phyloP scores from a whole-genome alignment of 2,113 vertebrate genomes.

The Antechinus flavipes region DNA sequence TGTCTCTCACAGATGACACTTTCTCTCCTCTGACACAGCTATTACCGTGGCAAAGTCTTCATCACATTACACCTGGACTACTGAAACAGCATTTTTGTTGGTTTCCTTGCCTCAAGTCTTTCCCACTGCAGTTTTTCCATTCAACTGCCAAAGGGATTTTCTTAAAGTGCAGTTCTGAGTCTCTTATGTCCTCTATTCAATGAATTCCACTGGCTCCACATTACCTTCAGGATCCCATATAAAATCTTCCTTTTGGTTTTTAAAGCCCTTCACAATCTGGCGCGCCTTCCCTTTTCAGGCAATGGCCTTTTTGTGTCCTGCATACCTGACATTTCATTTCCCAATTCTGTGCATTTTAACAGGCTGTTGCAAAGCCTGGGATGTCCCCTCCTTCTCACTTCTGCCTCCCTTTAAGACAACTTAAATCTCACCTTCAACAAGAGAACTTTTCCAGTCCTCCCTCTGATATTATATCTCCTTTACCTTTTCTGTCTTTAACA shows the following conservation, averaged over 20 bases:
- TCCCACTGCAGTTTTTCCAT: neutral
- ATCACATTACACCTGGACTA: neutral
- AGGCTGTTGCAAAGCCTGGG: neutral
- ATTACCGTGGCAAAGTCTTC: too few species aligned
- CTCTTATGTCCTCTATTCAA: neutral
- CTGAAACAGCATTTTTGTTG: neutral
- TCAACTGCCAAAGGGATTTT: neutral
- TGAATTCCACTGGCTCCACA: neutral
- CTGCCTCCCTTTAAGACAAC: neutral
- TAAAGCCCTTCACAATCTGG: neutral
- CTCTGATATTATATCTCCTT: neutral
- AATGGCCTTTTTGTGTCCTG: neutral
- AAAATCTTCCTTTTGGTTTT: neutral
- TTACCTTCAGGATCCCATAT: neutral
- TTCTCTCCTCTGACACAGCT: neutral
- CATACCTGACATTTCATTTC: neutral
- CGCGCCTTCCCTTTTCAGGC: neutral
- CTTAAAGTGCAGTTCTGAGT: neutral
- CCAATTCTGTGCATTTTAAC: neutral
- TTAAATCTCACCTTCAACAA: neutral
- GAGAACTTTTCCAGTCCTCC: neutral
- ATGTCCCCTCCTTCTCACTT: neutral
- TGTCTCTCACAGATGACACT: neutral
- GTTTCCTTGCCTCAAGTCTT: neutral
- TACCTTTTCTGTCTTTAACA: neutral